Base-by-base conservation (phyloP, 1,140 invertebrate species). In the Aphelenchoides fujianensis region DNA sequence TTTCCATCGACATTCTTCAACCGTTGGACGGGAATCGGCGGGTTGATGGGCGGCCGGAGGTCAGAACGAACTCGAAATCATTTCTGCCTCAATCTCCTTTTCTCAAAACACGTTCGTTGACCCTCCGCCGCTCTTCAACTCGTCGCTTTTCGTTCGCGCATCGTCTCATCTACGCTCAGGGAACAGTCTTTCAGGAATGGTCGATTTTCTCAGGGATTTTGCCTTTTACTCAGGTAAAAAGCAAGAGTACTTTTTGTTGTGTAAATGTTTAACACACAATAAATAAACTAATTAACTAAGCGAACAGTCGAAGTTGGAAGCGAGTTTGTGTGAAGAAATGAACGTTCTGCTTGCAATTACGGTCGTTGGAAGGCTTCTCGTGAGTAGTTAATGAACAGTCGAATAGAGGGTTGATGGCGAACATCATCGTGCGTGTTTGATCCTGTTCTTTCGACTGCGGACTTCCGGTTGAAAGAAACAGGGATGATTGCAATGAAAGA, bases 211-310 rank as follows among this genome's bases (percentile, higher is more conserved):
- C 55, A 59, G 55, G 55, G 55, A 59, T 59, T 19, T 59, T 5
- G 5, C 55, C 34, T 59, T 59, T 59, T 59, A 5, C 55, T 5
- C 55, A 59, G 41, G 41, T 48, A 48, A 48, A 48, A 48, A 48
- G 41, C 41, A 48, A 48, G 41, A 48, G 41, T 48, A 48, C 41
- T 48, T 48, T n/a, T n/a, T 48, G 41, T 48, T 48, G 23, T 48
- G 41, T 48, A 48, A 48, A 48, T 48, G 23, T 48, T 48, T 48
- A 48, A 48, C 41, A 23, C 12, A 48, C 12, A 48, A 48, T 48
- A 48, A 48, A 48, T 48, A 48, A 48, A 23, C 23, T 48, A 48
- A 48, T 48, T 48, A 48, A 48, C 12, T n/a, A n/a, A n/a, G n/a
- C n/a, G n/a, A n/a, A n/a, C n/a, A n/a, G n/a, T n/a, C n/a, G n/a